Conservation (phyloP, 2,797 vertebrate genomes). For the Coregonus sp. region DNA sequence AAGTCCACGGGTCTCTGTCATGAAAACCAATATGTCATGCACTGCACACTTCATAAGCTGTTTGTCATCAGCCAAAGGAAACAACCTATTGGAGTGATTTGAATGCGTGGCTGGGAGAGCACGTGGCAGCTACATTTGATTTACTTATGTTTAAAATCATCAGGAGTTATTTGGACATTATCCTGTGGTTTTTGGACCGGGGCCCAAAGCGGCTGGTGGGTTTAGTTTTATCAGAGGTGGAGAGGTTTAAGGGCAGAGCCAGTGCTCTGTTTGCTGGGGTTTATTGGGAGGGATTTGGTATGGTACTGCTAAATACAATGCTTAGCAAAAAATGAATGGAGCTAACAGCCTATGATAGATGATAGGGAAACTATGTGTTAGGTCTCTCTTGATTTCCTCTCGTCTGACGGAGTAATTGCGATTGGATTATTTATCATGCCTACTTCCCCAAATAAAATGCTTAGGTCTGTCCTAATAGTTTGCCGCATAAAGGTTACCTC, state of each 20-base stretch:
- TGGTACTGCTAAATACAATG: background rate
- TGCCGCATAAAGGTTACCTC: background rate
- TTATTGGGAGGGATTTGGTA: background rate
- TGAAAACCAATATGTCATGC: conserved; percentile 53
- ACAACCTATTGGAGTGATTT: conserved; percentile 4
- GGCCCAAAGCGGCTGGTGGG: conserved; percentile 23
- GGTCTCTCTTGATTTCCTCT: conserved; percentile 4
- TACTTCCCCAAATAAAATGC: conserved; percentile 4
- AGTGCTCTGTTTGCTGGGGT: conserved; percentile 5
- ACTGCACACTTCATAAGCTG: conserved; percentile 41
- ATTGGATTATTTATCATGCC: conserved; percentile 14
- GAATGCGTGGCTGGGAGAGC: background rate
- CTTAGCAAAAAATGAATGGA: conserved; percentile 2
- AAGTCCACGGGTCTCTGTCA: conserved; percentile 39
- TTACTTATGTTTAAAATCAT: conserved; percentile 38
- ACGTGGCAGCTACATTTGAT: conserved; percentile 25
- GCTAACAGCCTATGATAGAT: conserved; percentile 7
- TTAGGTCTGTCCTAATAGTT: background rate
- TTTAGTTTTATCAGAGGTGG: conserved; percentile 35
- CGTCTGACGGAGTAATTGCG: conserved; percentile 16
- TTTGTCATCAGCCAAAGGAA: conserved; percentile 46
- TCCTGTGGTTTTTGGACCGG: conserved; percentile 36
- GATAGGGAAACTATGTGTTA: conserved; percentile 8
- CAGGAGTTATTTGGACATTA: conserved; percentile 31
- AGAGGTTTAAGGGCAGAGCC: conserved; percentile 5